phyloP scores from a whole-genome alignment of 2,888 invertebrate genomes.

The Beris morrisii region DNA sequence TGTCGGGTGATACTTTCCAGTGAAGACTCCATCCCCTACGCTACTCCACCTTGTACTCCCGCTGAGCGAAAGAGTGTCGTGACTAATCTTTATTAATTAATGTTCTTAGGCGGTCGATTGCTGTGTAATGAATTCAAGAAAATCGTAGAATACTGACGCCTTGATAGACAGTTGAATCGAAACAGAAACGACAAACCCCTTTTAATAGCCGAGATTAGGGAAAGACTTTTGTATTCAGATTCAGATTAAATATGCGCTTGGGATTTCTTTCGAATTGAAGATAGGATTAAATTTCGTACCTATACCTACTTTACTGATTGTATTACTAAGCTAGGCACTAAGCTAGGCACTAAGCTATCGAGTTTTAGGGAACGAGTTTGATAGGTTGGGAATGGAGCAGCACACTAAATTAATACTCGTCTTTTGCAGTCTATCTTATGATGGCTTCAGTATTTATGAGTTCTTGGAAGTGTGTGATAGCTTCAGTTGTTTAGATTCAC shows the following conservation, averaged over 20 bases:
- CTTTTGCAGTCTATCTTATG: no score
- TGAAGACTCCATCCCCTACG: not conserved
- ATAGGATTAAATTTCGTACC: no score
- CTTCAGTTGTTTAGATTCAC: no score
- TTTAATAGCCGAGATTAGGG: slow-evolving; percentile 29
- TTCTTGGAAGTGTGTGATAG: no score
- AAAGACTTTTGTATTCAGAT: slow-evolving; percentile 10
- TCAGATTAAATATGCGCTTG: slow-evolving; percentile 12
- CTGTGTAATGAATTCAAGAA: slow-evolving; percentile 34
- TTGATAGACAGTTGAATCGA: not conserved
- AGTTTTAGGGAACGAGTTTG: no score
- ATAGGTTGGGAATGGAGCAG: no score
- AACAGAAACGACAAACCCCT: slow-evolving; percentile 5
- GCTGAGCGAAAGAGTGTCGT: slow-evolving; percentile 20
- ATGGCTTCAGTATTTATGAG: no score
- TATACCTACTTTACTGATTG: no score
- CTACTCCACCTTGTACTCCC: slow-evolving; percentile 10
- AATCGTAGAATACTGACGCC: slow-evolving; percentile 25
- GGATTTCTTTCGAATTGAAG: not conserved
- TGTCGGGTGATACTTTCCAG: not conserved
- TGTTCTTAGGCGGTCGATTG: slow-evolving; percentile 33
- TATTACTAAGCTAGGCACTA: no score
- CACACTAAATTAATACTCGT: no score
- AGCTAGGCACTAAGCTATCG: no score
- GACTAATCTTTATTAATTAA: slow-evolving; percentile 38